These are phyloP conservation scores for Nylanderia fulva DNA, from an alignment of 1,140 invertebrate species.

Conservation along the genomic window DNA sequence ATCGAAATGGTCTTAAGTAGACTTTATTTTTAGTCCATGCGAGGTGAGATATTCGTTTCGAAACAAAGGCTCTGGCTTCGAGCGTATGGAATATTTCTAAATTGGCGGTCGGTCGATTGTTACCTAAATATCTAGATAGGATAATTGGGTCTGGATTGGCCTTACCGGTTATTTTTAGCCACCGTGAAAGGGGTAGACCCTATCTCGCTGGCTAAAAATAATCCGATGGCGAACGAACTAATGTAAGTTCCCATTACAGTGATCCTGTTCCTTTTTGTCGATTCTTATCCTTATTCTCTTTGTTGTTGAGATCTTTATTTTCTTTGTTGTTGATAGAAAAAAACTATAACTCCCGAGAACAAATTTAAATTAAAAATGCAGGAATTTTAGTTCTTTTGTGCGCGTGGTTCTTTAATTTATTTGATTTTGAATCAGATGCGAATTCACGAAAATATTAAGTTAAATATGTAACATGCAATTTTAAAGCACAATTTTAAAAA, in stretches of 20 bases:
- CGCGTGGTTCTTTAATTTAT: background rate
- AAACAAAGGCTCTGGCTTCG: constrained; percentile 61
- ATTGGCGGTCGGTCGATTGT: constrained; percentile 84
- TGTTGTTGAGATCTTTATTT: background rate
- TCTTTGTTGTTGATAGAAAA: background rate
- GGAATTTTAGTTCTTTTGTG: background rate
- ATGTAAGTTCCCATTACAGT: constrained; percentile 4
- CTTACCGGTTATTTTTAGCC: constrained; percentile 84
- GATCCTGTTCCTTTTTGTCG: constrained; percentile 7
- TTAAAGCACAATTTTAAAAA: background rate
- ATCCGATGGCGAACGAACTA: constrained; percentile 70
- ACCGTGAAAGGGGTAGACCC: constrained; percentile 80
- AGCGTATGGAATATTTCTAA: constrained; percentile 84
- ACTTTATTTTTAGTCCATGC: constrained; percentile 2
- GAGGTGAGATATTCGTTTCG: constrained; percentile 53
- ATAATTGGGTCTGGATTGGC: constrained; percentile 85
- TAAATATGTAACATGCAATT: background rate
- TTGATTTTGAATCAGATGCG: background rate
- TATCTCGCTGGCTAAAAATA: constrained; percentile 84
- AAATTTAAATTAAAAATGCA: background rate
- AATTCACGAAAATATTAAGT: background rate
- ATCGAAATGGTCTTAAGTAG: background rate
- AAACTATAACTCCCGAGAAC: background rate
- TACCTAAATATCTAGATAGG: constrained; percentile 85
- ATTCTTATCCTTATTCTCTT: background rate